These are phyloP conservation scores for Sander vitreus DNA, from an alignment of 2,113 vertebrate genomes.

Conservation along the genomic window DNA sequence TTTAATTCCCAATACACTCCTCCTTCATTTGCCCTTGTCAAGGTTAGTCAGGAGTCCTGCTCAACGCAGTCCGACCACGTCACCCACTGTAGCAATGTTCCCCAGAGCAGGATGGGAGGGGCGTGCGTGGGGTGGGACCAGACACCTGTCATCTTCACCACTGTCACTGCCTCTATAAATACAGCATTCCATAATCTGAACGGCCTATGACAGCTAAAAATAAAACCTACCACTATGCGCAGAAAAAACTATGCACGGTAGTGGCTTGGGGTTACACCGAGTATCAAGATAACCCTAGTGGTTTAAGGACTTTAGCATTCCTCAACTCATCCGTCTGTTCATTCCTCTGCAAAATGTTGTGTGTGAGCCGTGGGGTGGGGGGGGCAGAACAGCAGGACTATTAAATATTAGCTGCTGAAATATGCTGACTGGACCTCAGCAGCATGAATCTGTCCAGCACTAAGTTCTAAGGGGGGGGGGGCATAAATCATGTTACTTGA, in stretches of 20 bases:
- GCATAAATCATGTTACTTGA: neutral
- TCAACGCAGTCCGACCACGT: conserved; percentile 44
- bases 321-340: conserved; percentile 11
- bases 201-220: conserved; percentile 73
- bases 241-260: conserved; percentile 69
- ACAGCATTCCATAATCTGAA: conserved; percentile 79
- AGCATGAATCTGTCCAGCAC: conserved; percentile 22
- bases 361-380: neutral
- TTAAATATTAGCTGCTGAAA: conserved; percentile 32
- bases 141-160: conserved; percentile 83
- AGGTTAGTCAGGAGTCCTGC: conserved; percentile 76
- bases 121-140: conserved; percentile 45
- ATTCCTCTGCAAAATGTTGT: conserved; percentile 19
- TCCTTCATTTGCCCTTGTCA: conserved; percentile 66
- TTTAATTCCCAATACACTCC: neutral
- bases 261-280: conserved; percentile 66
- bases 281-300: conserved; percentile 52
- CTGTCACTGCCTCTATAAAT: conserved; percentile 84
- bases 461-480: neutral
- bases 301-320: conserved; percentile 55
- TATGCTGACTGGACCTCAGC: conserved; percentile 32
- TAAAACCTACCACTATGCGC: conserved; percentile 67
- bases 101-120: conserved; percentile 46
- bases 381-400: neutral
- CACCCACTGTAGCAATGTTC: conserved; percentile 60